Evolutionary conservation across 2,113 vertebrate genomes (phyloP), one percentile per base, ranked within the genome.

Genomic region (Pyxicephalus adspersus): DNA sequence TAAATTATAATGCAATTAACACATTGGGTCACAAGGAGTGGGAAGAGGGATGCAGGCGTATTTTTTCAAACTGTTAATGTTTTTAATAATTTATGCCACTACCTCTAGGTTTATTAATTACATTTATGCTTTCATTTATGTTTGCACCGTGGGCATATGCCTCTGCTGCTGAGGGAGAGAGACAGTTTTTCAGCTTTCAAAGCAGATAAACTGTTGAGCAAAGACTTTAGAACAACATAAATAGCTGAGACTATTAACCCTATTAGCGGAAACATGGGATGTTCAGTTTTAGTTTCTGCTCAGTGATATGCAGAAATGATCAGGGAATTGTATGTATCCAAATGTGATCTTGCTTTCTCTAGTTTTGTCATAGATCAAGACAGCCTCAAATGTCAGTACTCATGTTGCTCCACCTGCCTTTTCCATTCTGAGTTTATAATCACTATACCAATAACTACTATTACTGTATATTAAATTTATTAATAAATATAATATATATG

Each of bases 121-220:
- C 63, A 75, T 75, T 54, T 66, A 82, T 75, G 80, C 79, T 66
- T 82, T 82, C 80, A 75, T 82, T 75, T 82, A 82, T 82, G 29
- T 82, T 55, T 66, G 80, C 71, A 75, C 61, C 58, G 71, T 75
- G 71, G 71, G 80, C 52, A 82, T 66, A 66, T 66, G 67, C 78
- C 23, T n/a, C 38, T 22, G 77, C 65, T 61, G 57, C 57, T 63
- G 22, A 58, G 61, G 63, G 80, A 82, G 67, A 45, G n/a, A 66
- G 16, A 15, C n/a, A 23, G 68, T 28, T 63, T 72, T 81, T 63
- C 45, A 73, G 31, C 51, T 82, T 82, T 57, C 61, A 66, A 66
- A 82, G 71, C 80, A 73, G 51, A 71, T 75, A 65, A 65, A 81
- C 60, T 81, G 70, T 74, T 74, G 70, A 75, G 80, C 31, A 75